A percentile compares a stretch with the other conserved stretches of the same genome.
Evolutionary conservation across 2,797 vertebrate species (phyloP).

Genomic region (Melanotaenia pygmaea): DNA sequence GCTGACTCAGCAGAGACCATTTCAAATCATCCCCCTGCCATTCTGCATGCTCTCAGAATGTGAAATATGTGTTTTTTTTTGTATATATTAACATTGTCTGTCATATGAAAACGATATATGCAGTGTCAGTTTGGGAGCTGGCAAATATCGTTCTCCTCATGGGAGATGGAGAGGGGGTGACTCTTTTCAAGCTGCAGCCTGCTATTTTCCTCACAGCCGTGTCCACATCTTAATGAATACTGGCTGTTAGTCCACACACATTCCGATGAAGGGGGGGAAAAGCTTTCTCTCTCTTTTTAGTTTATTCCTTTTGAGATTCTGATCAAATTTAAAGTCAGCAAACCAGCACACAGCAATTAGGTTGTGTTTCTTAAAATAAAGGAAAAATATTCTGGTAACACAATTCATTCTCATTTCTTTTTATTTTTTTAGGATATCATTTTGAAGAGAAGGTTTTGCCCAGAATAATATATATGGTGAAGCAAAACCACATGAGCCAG

Average conservation of each 20-base stretch:
- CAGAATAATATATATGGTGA: too few species aligned
- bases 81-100: slow-evolving; percentile 15
- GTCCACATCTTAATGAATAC: slow-evolving; percentile 4
- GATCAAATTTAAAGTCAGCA: background rate
- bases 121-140: slow-evolving; percentile 20
- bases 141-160: slow-evolving; percentile 16
- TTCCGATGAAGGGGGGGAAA: background rate
- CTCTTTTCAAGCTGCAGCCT: slow-evolving; percentile 1
- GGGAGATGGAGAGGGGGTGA: slow-evolving; percentile 4
- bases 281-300: background rate
- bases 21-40: slow-evolving; percentile 39
- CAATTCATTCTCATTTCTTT: too few species aligned
- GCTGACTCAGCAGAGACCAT: slow-evolving; percentile 61
- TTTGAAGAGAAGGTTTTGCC: too few species aligned
- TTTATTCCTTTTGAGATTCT: background rate
- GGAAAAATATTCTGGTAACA: too few species aligned
- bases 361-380: too few species aligned
- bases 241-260: background rate
- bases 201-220: slow-evolving; percentile 15
- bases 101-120: slow-evolving; percentile 43
- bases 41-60: slow-evolving; percentile 16
- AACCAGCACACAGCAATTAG: background rate
- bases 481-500: too few species aligned
- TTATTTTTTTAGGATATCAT: too few species aligned
- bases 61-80: slow-evolving; percentile 32